Percentiles rank a stretch among this genome's conserved stretches.
Conservation (phyloP, 1,140 invertebrate genomes). For the Whitmania pigra region DNA sequence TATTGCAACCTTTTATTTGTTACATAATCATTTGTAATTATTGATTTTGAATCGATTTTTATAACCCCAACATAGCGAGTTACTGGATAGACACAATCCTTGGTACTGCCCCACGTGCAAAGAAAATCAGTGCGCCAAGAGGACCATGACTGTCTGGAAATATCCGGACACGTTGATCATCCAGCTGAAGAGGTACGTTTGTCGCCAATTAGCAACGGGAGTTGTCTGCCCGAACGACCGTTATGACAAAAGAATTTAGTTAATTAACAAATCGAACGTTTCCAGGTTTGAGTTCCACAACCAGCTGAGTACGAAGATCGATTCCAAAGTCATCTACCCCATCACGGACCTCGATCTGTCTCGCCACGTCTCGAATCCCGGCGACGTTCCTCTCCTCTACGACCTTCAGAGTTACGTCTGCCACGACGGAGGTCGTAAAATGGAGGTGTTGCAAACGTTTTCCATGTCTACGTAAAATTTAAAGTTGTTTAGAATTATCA, state of each 20-base stretch:
- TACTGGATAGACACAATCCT: slow-evolving; percentile 56
- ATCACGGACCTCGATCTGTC: slow-evolving; percentile 48
- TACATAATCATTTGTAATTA: neutral
- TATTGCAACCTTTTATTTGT: no score
- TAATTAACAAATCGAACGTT: neutral
- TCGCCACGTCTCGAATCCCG: slow-evolving; percentile 40
- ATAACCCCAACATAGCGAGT: slow-evolving; percentile 45
- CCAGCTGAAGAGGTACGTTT: slow-evolving; percentile 54
- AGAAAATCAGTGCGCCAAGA: slow-evolving; percentile 56
- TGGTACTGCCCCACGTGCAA: slow-evolving; percentile 59
- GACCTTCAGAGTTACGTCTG: slow-evolving; percentile 59
- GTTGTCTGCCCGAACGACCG: neutral
- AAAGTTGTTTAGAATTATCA: neutral
- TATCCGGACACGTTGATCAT: slow-evolving; percentile 59
- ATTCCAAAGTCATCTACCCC: slow-evolving; percentile 56
- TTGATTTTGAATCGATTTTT: neutral
- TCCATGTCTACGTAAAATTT: no score
- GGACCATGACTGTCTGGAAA: slow-evolving; percentile 56
- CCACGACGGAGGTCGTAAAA: slow-evolving; percentile 54
- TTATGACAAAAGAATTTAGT: neutral
- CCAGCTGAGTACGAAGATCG: slow-evolving; percentile 55
- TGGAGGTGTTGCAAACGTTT: neutral
- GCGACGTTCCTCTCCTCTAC: slow-evolving; percentile 42
- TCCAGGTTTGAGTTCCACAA: slow-evolving; percentile 59
- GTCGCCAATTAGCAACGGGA: neutral